These are phyloP conservation scores for Nomada lathburiana DNA, from an alignment of 2,888 invertebrate species.

Conservation along the genomic window DNA sequence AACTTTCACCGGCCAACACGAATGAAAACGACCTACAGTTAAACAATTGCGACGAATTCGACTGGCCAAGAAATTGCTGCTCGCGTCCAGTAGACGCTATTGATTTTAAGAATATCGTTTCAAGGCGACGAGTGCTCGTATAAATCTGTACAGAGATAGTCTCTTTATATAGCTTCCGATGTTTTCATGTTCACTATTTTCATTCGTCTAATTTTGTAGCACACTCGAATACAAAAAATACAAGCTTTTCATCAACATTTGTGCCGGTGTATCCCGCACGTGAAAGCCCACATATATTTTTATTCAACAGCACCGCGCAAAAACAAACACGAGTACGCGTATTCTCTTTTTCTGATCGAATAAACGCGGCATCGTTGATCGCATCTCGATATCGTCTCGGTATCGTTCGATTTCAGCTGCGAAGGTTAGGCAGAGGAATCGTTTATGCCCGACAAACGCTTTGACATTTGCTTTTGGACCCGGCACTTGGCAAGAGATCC, in stretches of 20 bases:
- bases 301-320: background rate
- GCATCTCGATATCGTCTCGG: background rate
- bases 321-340: background rate
- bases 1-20: background rate
- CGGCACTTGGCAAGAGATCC: slow-evolving; percentile 16
- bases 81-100: background rate
- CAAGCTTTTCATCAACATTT: too few relatives aligned
- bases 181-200: too few relatives aligned
- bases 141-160: too few relatives aligned
- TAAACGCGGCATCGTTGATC: background rate
- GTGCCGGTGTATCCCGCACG: too few relatives aligned
- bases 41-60: background rate
- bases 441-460: background rate
- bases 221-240: too few relatives aligned
- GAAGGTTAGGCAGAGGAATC: too few relatives aligned
- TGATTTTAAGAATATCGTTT: background rate
- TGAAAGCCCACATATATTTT: background rate
- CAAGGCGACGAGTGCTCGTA: too few relatives aligned
- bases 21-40: background rate
- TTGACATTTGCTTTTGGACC: slow-evolving; percentile 11
- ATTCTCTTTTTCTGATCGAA: background rate
- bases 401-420: too few relatives aligned
- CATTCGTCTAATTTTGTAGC: too few relatives aligned
- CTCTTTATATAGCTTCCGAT: too few relatives aligned
- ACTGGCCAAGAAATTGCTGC: background rate